These are phyloP conservation scores for Rhynchomys soricoides DNA, from an alignment of 2,113 vertebrate genomes.

Conservation along the genomic window DNA sequence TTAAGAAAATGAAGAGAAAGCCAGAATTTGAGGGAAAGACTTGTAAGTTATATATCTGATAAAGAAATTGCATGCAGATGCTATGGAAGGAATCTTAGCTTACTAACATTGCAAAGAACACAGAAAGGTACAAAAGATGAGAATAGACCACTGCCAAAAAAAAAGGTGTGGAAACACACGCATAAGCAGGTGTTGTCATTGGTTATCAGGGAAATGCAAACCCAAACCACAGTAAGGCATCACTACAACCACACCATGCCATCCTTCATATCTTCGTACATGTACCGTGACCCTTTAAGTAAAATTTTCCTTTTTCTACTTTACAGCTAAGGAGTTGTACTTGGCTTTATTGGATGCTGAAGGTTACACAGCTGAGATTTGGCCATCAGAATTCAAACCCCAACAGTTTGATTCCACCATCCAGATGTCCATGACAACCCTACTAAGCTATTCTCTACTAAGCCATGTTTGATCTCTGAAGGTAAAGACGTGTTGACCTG, in stretches of 20 bases:
- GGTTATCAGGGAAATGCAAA: conserved; percentile 21
- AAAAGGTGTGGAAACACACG: neutral
- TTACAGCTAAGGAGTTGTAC: neutral
- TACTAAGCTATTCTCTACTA: neutral
- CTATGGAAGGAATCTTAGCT: neutral
- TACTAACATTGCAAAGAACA: neutral
- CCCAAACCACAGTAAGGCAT: neutral
- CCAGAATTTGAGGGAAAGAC: neutral
- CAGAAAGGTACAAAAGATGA: neutral
- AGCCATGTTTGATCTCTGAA: neutral
- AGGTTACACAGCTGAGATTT: neutral
- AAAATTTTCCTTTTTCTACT: neutral
- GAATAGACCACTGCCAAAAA: conserved; percentile 16
- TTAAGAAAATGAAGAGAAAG: conserved; percentile 34
- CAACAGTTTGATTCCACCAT: neutral
- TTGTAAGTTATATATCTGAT: neutral
- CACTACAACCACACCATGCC: too few relatives aligned
- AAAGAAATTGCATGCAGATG: neutral
- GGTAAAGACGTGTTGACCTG: neutral
- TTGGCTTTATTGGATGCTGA: neutral
- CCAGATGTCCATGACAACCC: neutral
- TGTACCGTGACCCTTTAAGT: neutral
- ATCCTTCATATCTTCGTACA: neutral
- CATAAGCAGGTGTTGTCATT: neutral
- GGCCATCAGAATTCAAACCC: neutral